Conservation (phyloP, 1,140 invertebrate genomes). For the Ostrea edulis region DNA sequence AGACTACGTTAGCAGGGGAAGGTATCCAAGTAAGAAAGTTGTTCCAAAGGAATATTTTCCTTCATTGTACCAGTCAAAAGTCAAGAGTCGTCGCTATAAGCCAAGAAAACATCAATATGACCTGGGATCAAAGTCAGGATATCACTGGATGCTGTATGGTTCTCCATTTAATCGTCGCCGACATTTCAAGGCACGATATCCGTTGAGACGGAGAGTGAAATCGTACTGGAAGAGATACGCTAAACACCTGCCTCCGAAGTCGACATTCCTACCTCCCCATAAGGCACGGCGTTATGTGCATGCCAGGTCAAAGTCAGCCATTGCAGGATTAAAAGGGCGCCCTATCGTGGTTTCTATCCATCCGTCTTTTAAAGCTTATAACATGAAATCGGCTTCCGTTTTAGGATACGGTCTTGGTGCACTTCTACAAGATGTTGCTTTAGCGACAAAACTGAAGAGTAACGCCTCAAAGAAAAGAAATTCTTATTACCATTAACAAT, state of each 20-base stretch:
- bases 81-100: not conserved
- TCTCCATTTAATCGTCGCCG: not conserved
- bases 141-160: not conserved
- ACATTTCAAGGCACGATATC: not conserved
- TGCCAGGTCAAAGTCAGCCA: not conserved
- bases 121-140: not conserved
- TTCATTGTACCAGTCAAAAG: not conserved
- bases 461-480: not conserved
- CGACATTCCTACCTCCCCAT: not conserved
- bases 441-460: not conserved
- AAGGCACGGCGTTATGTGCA: not conserved
- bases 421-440: not conserved
- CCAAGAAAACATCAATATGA: not conserved
- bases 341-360: conserved; percentile 13
- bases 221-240: not conserved
- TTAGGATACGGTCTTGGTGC: not conserved
- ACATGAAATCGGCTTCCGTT: conserved; percentile 12
- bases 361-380: not conserved
- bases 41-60: not conserved
- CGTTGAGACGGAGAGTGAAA: not conserved
- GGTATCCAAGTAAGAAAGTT: not conserved
- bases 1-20: not conserved
- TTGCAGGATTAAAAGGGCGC: not conserved
- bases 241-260: not conserved
- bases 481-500: not conserved